phyloP scores from a whole-genome alignment of 2,797 vertebrate species.

The Artibeus jamaicensis region DNA sequence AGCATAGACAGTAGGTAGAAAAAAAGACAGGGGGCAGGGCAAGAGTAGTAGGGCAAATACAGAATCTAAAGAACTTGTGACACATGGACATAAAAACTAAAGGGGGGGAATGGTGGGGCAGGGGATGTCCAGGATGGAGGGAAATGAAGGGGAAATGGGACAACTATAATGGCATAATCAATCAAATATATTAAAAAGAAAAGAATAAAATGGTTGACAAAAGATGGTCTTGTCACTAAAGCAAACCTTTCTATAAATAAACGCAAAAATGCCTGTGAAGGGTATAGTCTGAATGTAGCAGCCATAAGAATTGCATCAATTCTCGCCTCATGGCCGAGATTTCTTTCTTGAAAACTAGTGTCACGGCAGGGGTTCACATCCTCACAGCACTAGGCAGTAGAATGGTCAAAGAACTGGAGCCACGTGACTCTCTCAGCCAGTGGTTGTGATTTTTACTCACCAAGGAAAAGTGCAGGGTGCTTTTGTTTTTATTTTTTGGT shows the following conservation, averaged over 20 bases:
- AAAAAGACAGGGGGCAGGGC: too few relatives aligned
- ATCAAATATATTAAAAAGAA: too few relatives aligned
- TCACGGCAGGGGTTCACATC: background rate
- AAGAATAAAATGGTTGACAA: too few relatives aligned
- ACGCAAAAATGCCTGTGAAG: constrained; percentile 46
- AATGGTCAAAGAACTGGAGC: background rate
- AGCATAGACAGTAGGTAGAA: too few relatives aligned
- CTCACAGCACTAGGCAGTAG: background rate
- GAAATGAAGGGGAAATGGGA: too few relatives aligned
- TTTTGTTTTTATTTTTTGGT: constrained; percentile 38
- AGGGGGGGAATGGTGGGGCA: too few relatives aligned
- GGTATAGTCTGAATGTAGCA: constrained; percentile 28
- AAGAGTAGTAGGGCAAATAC: too few relatives aligned
- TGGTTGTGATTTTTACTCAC: background rate
- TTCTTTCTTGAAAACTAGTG: constrained; percentile 1
- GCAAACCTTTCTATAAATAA: constrained; percentile 63
- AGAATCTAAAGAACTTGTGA: too few relatives aligned
- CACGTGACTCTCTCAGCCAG: background rate
- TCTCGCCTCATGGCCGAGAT: background rate
- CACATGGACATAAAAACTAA: too few relatives aligned
- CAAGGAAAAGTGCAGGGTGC: background rate
- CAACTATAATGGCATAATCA: too few relatives aligned
- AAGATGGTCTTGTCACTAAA: constrained; percentile 40
- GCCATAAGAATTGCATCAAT: constrained; percentile 14
- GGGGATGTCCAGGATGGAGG: too few relatives aligned